Base-by-base conservation (phyloP, 1,140 invertebrate species). In the Tyrophagus putrescentiae region DNA sequence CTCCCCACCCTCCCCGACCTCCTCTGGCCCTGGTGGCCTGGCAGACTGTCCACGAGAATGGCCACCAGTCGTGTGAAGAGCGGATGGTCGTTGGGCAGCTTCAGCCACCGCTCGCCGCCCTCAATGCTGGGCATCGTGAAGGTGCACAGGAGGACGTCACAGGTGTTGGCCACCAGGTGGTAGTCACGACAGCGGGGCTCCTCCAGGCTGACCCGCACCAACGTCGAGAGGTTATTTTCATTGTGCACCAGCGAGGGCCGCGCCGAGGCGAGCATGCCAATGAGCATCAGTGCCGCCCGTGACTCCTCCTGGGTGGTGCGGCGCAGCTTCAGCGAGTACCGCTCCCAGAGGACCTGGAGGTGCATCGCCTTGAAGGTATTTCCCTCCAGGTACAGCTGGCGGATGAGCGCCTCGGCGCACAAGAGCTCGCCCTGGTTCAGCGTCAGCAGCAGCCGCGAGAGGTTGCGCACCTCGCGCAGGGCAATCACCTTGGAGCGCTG, bases 301-400 rank as follows among this genome's bases (percentile, higher is more conserved):
- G 83, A 82, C 50, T 87, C 81, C 65, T 78, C 73, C 3, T 75
- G 69, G 0, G 79, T 80, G 0, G 80, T 82, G 16, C 80, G 78
- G 23, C 81, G 75, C n/a, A 83, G 76, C 67, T 84, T 86, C 65
- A 82, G 76, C 0, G 84, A 78, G 68, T 85, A 90, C 60, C 79
- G 80, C 70, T 89, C 84, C 82, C 84, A 90, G 32, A 90, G 73
- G 11, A 87, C 77, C 76, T 83, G 68, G 63, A 76, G 70, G 67
- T 74, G 60, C 65, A 75, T 70, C 67, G 72, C 50, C 50, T 72
- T 71, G 6, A 84, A 60, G 52, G 85, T 80, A 0, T 78, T 79
- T 27, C 18, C 18, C 27, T 73, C 76, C 45, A 67, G 65, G 53
- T 74, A 67, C 57, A 75, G 39, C 69, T 73, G 41, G 79, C 72